Evolutionary conservation across 2,113 vertebrate genomes (phyloP), one percentile per base, ranked within the genome.

Genomic region (Bostrychus sinensis): DNA sequence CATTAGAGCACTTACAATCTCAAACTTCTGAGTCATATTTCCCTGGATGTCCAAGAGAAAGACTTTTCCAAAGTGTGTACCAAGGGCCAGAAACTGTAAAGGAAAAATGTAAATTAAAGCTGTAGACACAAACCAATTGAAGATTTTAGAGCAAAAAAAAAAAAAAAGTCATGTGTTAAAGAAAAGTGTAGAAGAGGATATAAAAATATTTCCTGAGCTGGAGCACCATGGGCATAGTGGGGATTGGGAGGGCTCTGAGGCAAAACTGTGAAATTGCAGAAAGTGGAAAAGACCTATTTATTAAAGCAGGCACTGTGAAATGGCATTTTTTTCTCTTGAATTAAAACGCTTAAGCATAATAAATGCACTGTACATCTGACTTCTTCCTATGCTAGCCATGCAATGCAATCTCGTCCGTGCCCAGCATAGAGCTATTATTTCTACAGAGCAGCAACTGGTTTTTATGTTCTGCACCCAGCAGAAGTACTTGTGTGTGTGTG

Each of bases 61-160:
- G 70, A 98, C 96, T 80, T 98, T 99, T 71, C 97, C 97, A 80
- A 95, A 96, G 89, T 99, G 96, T 0, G 97, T 99, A 72, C 97
- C 97, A 78, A 99, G 78, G 17, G 97, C 96, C 71, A 99, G 91
- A 89, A 99, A 99, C 97, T 99, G 91, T 36, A 89, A 89, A 48
- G 25, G 45, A 84, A 82, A 88, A 72, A 87, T 76, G 73, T 60
- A 23, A 83, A 81, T 81, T 51, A 80, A 78, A 73, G 54, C 36
- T 61, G 26, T 51, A 78, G 53, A 82, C 43, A 78, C 56, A 69
- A 78, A 75, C 51, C 43, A 79, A 69, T 71, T 69, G 38, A 62
- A 80, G 55, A 85, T 73, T 78, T 75, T 51, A 50, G 17, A 42
- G 42, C 41, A 50, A 60, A 48, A 39, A 53, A 43, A 60, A 54